Percentiles rank a stretch among this genome's conserved stretches.
Conservation (phyloP, 2,113 vertebrate genomes). For the Epinephelus cyanopodus region DNA sequence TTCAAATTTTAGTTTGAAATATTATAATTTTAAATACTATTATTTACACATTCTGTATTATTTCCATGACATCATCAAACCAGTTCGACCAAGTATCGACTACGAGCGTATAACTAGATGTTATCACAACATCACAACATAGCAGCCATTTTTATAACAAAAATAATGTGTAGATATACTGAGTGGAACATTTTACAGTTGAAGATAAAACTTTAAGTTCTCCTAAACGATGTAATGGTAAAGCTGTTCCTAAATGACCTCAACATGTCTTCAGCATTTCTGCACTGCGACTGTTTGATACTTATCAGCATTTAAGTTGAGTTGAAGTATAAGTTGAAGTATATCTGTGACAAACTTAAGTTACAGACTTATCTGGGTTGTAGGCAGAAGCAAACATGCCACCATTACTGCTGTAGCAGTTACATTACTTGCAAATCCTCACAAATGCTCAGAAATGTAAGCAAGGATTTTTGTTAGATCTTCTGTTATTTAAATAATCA, state of each 20-base stretch:
- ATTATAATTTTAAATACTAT: neutral
- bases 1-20: neutral
- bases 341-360: neutral
- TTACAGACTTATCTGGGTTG: neutral
- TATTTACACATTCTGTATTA: constrained; percentile 6
- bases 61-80: neutral
- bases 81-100: neutral
- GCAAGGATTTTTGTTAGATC: neutral
- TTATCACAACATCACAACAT: neutral
- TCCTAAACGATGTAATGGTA: neutral
- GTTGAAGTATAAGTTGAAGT: neutral
- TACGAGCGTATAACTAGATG: neutral
- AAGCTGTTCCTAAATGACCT: neutral
- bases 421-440: neutral
- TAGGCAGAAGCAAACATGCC: neutral
- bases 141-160: neutral
- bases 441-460: neutral
- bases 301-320: neutral
- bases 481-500: neutral
- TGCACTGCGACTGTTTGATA: neutral
- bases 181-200: neutral
- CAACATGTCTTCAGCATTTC: neutral
- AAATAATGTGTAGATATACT: neutral
- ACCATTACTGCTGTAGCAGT: neutral
- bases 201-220: neutral